Conservation (phyloP, 2,888 invertebrate genomes). For the Eilema griseolum region DNA sequence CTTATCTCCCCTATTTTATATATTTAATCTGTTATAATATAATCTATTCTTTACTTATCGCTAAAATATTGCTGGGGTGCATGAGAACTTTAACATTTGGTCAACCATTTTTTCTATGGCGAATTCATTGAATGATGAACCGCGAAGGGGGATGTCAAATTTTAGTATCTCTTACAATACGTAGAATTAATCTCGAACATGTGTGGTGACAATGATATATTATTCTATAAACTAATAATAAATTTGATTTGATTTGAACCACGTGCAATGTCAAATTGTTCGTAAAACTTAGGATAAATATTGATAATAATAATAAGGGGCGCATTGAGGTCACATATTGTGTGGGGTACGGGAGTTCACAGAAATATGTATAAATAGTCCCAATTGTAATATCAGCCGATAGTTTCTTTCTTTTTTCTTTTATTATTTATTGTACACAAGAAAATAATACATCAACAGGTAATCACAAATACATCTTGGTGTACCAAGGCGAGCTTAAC, state of each 20-base stretch:
- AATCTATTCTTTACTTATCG: constrained; percentile 15
- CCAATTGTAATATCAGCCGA: no score
- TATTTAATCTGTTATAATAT: constrained; percentile 2
- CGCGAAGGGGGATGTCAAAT: background rate
- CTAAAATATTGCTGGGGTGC: constrained; percentile 2
- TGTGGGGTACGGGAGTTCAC: no score
- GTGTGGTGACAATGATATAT: background rate
- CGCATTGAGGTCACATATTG: no score
- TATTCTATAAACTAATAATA: background rate
- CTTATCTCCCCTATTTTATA: background rate
- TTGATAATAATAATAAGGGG: no score
- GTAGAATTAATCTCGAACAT: background rate
- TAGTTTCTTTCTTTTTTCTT: no score
- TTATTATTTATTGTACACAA: no score
- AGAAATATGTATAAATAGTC: no score
- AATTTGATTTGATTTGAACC: no score
- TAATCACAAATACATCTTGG: no score
- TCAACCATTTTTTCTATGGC: constrained; percentile 23
- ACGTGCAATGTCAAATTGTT: no score
- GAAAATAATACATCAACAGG: no score
- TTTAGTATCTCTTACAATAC: background rate
- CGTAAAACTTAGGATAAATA: background rate
- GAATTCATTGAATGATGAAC: background rate
- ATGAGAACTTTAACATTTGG: constrained; percentile 26
- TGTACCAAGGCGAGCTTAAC: no score